phyloP scores from a whole-genome alignment of 2,113 vertebrate species.

The Alces alces region DNA sequence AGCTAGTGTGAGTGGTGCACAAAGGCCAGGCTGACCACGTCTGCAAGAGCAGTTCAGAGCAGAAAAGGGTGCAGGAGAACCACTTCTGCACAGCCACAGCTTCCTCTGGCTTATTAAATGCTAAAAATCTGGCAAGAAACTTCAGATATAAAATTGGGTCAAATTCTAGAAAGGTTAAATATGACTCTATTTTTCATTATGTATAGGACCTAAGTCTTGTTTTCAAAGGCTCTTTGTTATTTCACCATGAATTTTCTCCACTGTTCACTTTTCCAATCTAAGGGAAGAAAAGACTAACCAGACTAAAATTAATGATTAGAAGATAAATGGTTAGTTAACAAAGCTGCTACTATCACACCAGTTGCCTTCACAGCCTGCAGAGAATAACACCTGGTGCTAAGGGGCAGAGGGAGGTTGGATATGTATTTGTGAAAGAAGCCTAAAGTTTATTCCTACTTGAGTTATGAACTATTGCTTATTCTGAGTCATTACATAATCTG shows the following conservation, averaged over 20 bases:
- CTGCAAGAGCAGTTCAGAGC: not conserved
- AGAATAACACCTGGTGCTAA: not conserved
- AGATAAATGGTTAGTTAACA: not conserved
- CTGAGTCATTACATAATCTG: not conserved
- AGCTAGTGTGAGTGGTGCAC: constrained; percentile 2
- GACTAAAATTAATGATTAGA: not conserved
- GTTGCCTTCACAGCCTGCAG: not conserved
- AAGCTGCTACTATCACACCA: not conserved
- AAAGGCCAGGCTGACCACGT: not conserved
- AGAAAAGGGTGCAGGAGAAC: not conserved
- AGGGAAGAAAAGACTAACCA: not conserved
- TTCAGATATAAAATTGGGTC: constrained; percentile 7
- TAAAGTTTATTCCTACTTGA: not conserved
- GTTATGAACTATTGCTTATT: not conserved
- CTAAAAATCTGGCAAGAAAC: not conserved
- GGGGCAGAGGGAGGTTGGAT: not conserved
- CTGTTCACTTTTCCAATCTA: not conserved
- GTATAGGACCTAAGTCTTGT: not conserved
- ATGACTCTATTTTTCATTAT: not conserved
- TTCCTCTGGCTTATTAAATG: constrained; percentile 8
- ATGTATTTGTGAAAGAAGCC: not conserved
- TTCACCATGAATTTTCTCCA: not conserved
- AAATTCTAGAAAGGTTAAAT: constrained; percentile 27
- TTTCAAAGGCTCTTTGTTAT: not conserved
- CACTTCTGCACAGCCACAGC: not conserved